These are phyloP conservation scores for Lithophane leautieri DNA, from an alignment of 2,888 invertebrate species.

Conservation along the genomic window DNA sequence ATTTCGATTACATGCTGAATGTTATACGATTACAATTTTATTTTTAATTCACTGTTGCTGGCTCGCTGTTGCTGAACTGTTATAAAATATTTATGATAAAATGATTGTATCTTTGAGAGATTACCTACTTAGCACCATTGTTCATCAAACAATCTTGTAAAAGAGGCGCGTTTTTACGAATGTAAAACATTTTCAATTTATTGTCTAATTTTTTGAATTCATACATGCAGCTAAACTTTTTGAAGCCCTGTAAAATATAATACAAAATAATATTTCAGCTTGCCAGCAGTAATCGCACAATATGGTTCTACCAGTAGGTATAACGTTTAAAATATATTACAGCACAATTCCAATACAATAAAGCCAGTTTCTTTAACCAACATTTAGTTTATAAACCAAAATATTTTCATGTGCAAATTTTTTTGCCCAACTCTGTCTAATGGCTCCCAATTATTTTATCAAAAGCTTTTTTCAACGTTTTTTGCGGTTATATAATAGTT, in stretches of 20 bases:
- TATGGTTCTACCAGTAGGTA: neutral
- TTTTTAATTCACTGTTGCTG: neutral
- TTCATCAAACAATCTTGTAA: neutral
- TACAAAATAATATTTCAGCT: neutral
- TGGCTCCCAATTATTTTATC: constrained; percentile 11
- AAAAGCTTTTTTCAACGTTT: neutral
- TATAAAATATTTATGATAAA: neutral
- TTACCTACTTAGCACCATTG: neutral
- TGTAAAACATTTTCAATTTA: neutral
- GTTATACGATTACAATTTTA: too few species aligned
- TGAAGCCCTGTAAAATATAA: neutral
- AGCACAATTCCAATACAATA: neutral
- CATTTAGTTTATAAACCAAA: neutral
- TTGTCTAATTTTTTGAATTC: neutral
- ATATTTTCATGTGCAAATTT: neutral
- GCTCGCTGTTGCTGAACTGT: neutral
- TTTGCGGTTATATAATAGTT: neutral
- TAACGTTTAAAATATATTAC: neutral
- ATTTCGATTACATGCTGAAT: neutral
- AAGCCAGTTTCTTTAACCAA: constrained; percentile 8
- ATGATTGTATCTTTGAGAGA: neutral
- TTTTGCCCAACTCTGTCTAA: neutral
- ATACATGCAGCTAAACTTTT: neutral
- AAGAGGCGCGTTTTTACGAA: too few species aligned
- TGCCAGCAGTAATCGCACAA: neutral